Percentiles rank a stretch among this genome's conserved stretches.
Evolutionary conservation across 64 coral and sea anemone species (phyloP).

Genomic region (Hydrozoanthus tunicans): DNA sequence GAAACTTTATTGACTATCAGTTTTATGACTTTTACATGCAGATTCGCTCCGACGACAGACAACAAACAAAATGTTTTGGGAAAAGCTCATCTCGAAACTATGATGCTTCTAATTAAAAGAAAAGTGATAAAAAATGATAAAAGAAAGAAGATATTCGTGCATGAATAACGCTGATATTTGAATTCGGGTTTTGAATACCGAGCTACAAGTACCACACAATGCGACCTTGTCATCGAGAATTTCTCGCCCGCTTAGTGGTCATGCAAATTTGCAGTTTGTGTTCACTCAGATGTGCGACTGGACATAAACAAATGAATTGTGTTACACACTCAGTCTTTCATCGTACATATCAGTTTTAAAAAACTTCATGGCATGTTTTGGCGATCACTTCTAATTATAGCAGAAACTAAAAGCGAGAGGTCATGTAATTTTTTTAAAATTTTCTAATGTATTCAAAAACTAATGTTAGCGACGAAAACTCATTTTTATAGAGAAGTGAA

Average conservation of each 20-base stretch:
- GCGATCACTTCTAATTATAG: not conserved
- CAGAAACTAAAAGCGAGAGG: not conserved
- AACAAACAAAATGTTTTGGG: too few species aligned
- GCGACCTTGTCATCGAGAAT: not conserved
- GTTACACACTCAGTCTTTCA: not conserved
- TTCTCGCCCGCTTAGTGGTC: not conserved
- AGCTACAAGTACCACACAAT: not conserved
- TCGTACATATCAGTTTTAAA: not conserved
- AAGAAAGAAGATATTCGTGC: not conserved
- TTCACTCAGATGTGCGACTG: constrained; percentile 13
- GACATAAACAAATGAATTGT: not conserved
- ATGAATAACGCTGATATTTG: not conserved
- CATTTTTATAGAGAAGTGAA: not conserved
- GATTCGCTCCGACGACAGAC: not conserved
- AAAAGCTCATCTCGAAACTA: too few species aligned
- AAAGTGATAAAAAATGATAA: not conserved
- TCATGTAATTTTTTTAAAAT: too few species aligned
- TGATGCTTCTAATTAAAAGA: too few species aligned
- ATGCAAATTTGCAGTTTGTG: constrained; percentile 4
- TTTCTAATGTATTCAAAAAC: too few species aligned
- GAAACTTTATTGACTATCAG: not conserved
- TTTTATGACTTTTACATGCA: not conserved
- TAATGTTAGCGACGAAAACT: too few species aligned
- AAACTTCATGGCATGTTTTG: not conserved
- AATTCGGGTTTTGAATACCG: not conserved